A percentile compares a stretch with the other conserved stretches of the same genome.
Evolutionary conservation across 1,140 invertebrate species (phyloP).

Genomic region (Matsumurasca onukii): DNA sequence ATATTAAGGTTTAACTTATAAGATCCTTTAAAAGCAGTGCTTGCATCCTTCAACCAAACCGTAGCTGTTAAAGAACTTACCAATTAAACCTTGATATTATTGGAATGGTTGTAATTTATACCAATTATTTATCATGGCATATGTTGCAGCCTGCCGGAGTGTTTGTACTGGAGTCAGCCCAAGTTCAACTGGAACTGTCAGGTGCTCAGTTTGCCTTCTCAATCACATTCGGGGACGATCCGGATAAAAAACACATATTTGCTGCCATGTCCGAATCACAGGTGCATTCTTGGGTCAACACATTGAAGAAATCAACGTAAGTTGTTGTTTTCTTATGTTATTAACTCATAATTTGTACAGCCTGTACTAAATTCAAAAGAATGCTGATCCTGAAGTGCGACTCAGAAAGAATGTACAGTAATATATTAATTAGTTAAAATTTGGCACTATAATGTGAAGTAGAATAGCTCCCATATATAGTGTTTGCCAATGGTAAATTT

Average conservation of each 20-base stretch:
- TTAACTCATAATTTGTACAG: not conserved
- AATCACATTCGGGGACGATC: constrained; percentile 63
- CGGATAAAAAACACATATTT: constrained; percentile 63
- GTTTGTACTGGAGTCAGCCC: constrained; percentile 67
- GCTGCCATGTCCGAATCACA: constrained; percentile 62
- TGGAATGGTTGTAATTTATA: no score
- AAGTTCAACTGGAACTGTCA: constrained; percentile 59
- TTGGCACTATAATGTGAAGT: no score
- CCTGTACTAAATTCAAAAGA: not conserved
- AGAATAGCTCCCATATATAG: no score
- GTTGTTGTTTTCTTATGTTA: constrained; percentile 18
- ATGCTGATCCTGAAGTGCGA: no score
- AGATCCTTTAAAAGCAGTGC: not conserved
- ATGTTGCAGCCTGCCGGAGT: constrained; percentile 59
- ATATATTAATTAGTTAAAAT: no score
- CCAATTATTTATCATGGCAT: no score
- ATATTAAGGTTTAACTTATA: not conserved
- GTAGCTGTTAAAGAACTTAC: no score
- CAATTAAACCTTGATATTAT: no score
- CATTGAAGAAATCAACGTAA: constrained; percentile 54
- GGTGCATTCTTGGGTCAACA: constrained; percentile 61
- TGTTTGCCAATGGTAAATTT: no score
- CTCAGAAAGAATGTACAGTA: no score
- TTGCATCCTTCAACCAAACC: no score
- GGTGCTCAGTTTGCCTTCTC: constrained; percentile 66